phyloP scores from a whole-genome alignment of 2,797 vertebrate genomes.

The Loriculus beryllinus region DNA sequence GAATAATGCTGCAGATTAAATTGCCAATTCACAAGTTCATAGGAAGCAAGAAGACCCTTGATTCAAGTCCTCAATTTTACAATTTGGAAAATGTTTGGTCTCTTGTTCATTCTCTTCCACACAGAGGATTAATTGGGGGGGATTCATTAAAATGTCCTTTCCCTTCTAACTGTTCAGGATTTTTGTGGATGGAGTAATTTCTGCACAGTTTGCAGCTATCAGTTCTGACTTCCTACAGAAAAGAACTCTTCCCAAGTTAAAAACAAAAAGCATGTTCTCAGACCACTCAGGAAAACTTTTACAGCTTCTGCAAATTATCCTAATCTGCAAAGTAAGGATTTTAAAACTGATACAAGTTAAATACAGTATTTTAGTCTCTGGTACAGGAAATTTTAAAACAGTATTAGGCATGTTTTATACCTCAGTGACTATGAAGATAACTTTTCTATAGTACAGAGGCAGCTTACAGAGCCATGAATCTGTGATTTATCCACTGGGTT shows the following conservation, averaged over 20 bases:
- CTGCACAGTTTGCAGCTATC: background rate
- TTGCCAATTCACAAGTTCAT: background rate
- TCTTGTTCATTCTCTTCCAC: background rate
- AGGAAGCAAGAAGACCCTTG: background rate
- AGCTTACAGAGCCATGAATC: background rate
- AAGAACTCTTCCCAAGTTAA: background rate
- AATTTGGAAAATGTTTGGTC: background rate
- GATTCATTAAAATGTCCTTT: background rate
- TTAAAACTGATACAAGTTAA: background rate
- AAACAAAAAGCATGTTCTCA: background rate
- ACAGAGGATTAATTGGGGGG: background rate
- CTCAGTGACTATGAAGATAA: background rate
- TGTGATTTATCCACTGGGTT: background rate
- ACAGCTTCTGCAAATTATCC: background rate
- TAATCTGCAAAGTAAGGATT: background rate
- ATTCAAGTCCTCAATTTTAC: background rate
- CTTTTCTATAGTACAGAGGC: background rate
- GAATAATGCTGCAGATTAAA: background rate
- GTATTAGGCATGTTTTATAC: background rate
- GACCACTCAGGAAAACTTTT: background rate
- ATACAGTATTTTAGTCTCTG: background rate
- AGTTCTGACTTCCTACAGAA: background rate
- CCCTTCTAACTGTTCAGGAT: background rate
- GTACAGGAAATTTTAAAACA: background rate
- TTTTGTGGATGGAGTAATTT: background rate